Evolutionary conservation across 2,797 vertebrate species (phyloP).

Genomic region (Thripadectes ignobilis): DNA sequence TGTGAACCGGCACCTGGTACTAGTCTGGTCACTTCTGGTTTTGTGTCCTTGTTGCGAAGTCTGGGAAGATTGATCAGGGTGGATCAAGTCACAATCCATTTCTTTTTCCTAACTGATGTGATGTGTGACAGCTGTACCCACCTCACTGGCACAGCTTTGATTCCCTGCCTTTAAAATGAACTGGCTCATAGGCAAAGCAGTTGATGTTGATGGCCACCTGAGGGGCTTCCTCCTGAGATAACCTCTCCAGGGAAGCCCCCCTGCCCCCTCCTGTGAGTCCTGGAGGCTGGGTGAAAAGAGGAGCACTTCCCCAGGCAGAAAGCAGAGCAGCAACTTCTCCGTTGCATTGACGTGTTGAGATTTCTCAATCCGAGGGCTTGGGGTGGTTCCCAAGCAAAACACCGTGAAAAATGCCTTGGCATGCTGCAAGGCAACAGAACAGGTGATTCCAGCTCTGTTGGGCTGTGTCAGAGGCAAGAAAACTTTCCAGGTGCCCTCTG

Average conservation of each 20-base stretch:
- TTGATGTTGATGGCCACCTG: neutral
- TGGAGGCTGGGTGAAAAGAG: neutral
- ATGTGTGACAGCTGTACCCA: neutral
- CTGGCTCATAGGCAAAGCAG: neutral
- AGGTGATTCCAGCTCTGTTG: slow-evolving; percentile 63
- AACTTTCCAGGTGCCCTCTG: slow-evolving; percentile 16
- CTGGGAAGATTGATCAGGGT: neutral
- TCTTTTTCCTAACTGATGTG: neutral
- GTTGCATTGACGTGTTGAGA: neutral
- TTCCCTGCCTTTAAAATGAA: neutral
- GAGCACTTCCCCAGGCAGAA: neutral
- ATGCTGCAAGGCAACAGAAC: slow-evolving; percentile 34
- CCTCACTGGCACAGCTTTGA: neutral
- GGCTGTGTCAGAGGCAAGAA: neutral
- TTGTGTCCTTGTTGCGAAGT: neutral
- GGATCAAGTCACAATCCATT: neutral
- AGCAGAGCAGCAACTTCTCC: neutral
- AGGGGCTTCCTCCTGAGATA: neutral
- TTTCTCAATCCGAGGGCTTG: slow-evolving; percentile 48
- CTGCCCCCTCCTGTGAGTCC: neutral
- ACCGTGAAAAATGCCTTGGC: slow-evolving; percentile 53
- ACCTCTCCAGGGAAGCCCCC: neutral
- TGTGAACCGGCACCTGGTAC: neutral
- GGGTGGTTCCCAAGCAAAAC: slow-evolving; percentile 56
- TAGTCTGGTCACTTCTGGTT: neutral